Evolutionary conservation across 2,113 vertebrate genomes (phyloP), one percentile per base, ranked within the genome.

Genomic region (Vidua chalybeata): DNA sequence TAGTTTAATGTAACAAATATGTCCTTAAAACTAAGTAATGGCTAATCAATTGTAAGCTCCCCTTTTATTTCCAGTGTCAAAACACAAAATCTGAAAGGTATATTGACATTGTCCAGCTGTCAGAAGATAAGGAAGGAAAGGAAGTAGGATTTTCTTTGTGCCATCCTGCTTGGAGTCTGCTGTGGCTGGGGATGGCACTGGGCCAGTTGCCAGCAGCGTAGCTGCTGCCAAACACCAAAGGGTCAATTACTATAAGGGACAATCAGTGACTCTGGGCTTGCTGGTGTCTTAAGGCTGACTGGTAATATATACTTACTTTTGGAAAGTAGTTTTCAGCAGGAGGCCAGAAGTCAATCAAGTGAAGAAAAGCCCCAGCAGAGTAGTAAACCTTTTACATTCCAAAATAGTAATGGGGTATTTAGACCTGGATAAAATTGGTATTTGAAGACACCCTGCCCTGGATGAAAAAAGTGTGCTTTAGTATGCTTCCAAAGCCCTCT

Each of bases 1-100:
- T 45, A 10, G 2, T 75, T 75, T 83, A 93, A 63, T 55, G 54
- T 4, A 22, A 72, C 14, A 59, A 76, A 63, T n/a, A 72, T 59
- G 59, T 85, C 13, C 43, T 72, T 85, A 55, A 37, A 90, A 43
- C 5, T 63, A 85, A 74, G 24, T 45, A 81, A 62, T n/a, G 18
- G 13, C 21, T 69, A 73, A 61, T 30, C 18, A 62, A 8, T 33
- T 46, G 8, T 19, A 77, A 73, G 7, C 1, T 0, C 0, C 1
- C 3, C 8, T 66, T 74, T 78, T 63, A 49, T 59, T 82, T 82
- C 18, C 21, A 61, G 16, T 33, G 13, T 41, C 16, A 80, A 55
- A 88, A 45, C 6, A 55, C 11, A 56, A 31, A 89, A 86, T 11
- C 28, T 62, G 21, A 83, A 74, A 84, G 18, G 12, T 24, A 35